Evolutionary conservation across 2,113 vertebrate species (phyloP), one percentile per base, ranked within the genome.

Genomic region (Eretmochelys imbricata): DNA sequence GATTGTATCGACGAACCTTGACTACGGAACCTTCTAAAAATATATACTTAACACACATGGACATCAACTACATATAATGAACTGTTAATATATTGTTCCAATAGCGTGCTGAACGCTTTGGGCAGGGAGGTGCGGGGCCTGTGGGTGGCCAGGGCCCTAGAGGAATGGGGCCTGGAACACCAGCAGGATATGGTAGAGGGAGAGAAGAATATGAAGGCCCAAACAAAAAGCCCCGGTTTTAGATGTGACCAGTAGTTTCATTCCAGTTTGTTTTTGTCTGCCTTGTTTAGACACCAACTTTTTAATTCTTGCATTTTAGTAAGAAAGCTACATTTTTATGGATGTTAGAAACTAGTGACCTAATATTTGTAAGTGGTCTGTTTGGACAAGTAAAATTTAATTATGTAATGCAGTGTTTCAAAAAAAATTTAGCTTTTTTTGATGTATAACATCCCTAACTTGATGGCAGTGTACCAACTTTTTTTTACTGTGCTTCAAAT

Each of bases 191-290:
- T 98, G 99, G 99, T 99, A 99, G 99, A 98, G 99, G 99, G 98
- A 99, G 99, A 95, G 99, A 99, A 98, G 99, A 99, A 98, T 99
- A 99, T 98, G 99, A 99, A 94, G 99, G 99, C 96, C 99, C 99
- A 96, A 97, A 99, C 99, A 99, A 99, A 99, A 99, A 99, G 97
- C 98, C 99, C 98, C 99, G 99, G 98, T 99, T 99, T 99, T 99
- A 99, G 99, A 98, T 94, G 97, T 98, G 98, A 98, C 98, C 98
- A 98, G 97, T 99, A 99, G 96, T 98, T 98, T 98, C 98, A 98
- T 98, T 98, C 98, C 98, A 98, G 97, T 98, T 98, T 98, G 98
- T 98, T 98, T 98, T 97, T 98, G 98, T 98, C 98, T 98, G 98
- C 98, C 98, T 98, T 98, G 98, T 98, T 99, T 98, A 98, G 96